Evolutionary conservation across 2,888 invertebrate genomes (phyloP), one percentile per base, ranked within the genome.

Genomic region (Sphaerophoria taeniata): DNA sequence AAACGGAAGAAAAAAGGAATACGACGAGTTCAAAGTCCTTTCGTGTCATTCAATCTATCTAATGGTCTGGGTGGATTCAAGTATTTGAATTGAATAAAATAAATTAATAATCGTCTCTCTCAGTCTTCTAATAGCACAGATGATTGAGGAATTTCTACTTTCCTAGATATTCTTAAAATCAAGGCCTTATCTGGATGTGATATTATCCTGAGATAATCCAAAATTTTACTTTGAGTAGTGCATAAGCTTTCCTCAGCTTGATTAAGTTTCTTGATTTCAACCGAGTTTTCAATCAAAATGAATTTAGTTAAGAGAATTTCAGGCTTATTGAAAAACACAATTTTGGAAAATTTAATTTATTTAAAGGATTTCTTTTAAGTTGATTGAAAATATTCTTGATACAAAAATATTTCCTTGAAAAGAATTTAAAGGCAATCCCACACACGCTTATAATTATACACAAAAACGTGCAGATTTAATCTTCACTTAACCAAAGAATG

Each of bases 11-110:
- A 34, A 2, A 53, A 2, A 33, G 14, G 53, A 24, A 16, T 12
- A 31, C 9, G 24, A 24, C 1, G 34, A 73, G 79, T 73, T 73
- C 73, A 67, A 67, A 56, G 39, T 9, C 43, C 61, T 70, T 60
- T 56, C 34, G 3, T 6, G 7, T 24, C 16, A 12, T 9, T 53
- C 6, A 3, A 7, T 51, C 16, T 24, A 51, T 31, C 24, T 24
- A 31, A 11, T 31, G 12, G 12, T 43, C 43, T 3, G 9, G 9
- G 4, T 24, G 16, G 16, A 45, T 45, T 6, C 24, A 45, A 33
- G 24, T 24, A 16, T 33, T 33, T 33, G 5, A 4, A 6, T 36
- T 36, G 5, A 9, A n/a, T 31, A n/a, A 31, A 47, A 1, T 7
- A 24, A 47, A 47, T 34, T 49, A 43, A 6, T 24, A 24, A 24